Evolutionary conservation across 2,797 vertebrate genomes (phyloP).

Genomic region (Gymnocypris eckloni): DNA sequence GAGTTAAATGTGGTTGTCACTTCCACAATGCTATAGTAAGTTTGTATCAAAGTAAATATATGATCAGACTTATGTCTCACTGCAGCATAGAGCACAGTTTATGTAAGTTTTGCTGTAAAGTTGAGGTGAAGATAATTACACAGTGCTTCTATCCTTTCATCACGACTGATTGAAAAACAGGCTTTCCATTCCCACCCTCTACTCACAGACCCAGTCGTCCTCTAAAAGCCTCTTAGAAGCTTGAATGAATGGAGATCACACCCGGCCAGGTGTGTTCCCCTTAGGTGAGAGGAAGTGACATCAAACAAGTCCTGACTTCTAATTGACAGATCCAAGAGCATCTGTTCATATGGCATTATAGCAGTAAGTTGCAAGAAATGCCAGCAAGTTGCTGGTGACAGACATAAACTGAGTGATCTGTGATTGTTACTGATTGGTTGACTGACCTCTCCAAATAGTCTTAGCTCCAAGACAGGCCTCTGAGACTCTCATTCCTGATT

Average conservation of each 20-base stretch:
- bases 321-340: conserved; percentile 66
- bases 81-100: conserved; percentile 4
- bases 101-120: not conserved
- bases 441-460: conserved; percentile 80
- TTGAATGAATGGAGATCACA: conserved; percentile 65
- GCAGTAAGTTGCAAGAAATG: conserved; percentile 24
- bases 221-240: conserved; percentile 57
- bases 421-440: conserved; percentile 15
- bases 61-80: not conserved
- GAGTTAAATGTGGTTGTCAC: not conserved
- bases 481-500: conserved; percentile 91
- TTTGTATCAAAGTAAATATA: not conserved
- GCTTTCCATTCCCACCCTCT: conserved; percentile 52
- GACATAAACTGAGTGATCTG: conserved; percentile 17
- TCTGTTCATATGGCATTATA: conserved; percentile 34
- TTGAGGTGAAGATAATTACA: conserved; percentile 69
- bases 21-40: not conserved
- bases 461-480: conserved; percentile 77
- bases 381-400: not conserved
- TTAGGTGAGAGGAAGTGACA: conserved; percentile 75
- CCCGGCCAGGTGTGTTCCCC: conserved; percentile 77
- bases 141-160: conserved; percentile 70
- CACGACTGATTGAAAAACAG: conserved; percentile 73
- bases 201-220: conserved; percentile 48
- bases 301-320: conserved; percentile 66